A percentile compares a stretch with the other conserved stretches of the same genome.
phyloP scores from a whole-genome alignment of 2,113 vertebrate genomes.

The Anoplopoma fimbria region DNA sequence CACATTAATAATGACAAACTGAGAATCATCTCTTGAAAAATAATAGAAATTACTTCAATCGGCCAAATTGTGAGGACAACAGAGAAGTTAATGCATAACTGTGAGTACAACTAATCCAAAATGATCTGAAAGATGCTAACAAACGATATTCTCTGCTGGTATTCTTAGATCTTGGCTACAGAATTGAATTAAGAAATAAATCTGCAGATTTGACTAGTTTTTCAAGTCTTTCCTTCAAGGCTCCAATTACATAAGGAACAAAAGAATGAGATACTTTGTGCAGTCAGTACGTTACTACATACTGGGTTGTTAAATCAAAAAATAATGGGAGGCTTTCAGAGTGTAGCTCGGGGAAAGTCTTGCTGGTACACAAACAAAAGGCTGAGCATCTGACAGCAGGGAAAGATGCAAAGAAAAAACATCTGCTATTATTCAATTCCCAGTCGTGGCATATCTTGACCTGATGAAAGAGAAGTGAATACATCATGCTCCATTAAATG shows the following conservation, averaged over 20 bases:
- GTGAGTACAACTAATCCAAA: not conserved
- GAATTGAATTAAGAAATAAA: not conserved
- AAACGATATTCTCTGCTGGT: not conserved
- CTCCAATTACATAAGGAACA: not conserved
- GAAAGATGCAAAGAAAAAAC: constrained; percentile 58
- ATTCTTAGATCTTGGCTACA: not conserved
- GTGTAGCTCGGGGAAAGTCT: not conserved
- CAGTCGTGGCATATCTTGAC: constrained; percentile 72
- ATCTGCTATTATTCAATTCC: constrained; percentile 73
- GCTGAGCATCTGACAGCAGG: constrained; percentile 19
- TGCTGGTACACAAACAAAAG: not conserved
- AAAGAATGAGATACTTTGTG: constrained; percentile 2
- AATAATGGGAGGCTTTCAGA: constrained; percentile 23
- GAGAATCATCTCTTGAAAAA: not conserved
- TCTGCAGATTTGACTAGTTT: not conserved
- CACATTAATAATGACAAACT: constrained; percentile 22
- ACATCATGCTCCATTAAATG: constrained; percentile 81
- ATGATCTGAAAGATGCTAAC: not conserved
- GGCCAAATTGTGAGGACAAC: not conserved
- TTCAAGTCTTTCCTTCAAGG: not conserved
- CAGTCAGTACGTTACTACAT: constrained; percentile 29
- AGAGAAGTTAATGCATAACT: not conserved
- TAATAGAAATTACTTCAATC: not conserved
- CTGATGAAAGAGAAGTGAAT: constrained; percentile 77
- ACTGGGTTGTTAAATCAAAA: constrained; percentile 38